phyloP scores from a whole-genome alignment of 2,888 invertebrate species.

The Drosophila neonasuta region DNA sequence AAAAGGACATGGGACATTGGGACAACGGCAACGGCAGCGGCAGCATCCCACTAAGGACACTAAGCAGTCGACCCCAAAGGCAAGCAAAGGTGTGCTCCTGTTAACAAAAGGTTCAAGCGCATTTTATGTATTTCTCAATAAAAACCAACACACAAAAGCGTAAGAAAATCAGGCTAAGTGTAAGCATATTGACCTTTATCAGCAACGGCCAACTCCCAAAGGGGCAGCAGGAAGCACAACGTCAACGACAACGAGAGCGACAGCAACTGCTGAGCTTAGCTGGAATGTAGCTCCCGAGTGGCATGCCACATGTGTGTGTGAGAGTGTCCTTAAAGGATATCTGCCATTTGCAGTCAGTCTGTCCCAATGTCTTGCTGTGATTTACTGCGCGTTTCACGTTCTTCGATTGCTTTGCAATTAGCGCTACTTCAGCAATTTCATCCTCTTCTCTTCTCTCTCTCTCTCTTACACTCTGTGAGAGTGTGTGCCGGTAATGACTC shows the following conservation, averaged over 20 bases:
- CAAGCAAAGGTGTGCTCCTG: constrained; percentile 61
- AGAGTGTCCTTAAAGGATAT: constrained; percentile 37
- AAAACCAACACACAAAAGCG: constrained; percentile 54
- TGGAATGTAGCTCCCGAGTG: constrained; percentile 3
- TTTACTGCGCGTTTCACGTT: constrained; percentile 63
- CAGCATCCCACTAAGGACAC: constrained; percentile 22
- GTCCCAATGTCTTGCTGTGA: constrained; percentile 47
- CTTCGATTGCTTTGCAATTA: constrained; percentile 73
- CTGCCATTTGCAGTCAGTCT: constrained; percentile 26
- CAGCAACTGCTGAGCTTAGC: constrained; percentile 51
- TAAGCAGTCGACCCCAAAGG: constrained; percentile 26
- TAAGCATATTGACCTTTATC: constrained; percentile 74
- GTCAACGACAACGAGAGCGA: constrained; percentile 3
- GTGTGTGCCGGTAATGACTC: constrained; percentile 46
- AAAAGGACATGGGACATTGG: constrained; percentile 46
- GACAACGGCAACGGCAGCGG: neutral
- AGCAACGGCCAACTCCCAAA: constrained; percentile 48
- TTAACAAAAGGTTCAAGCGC: constrained; percentile 72
- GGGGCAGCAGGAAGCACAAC: constrained; percentile 15
- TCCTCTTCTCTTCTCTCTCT: constrained; percentile 5
- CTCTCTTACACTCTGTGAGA: neutral
- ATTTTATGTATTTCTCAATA: constrained; percentile 73
- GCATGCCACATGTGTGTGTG: constrained; percentile 19
- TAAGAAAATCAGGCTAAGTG: constrained; percentile 74
- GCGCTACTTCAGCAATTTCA: constrained; percentile 72